Evolutionary conservation across 2,888 invertebrate genomes (phyloP).

Genomic region (Anagyrus pseudococci): DNA sequence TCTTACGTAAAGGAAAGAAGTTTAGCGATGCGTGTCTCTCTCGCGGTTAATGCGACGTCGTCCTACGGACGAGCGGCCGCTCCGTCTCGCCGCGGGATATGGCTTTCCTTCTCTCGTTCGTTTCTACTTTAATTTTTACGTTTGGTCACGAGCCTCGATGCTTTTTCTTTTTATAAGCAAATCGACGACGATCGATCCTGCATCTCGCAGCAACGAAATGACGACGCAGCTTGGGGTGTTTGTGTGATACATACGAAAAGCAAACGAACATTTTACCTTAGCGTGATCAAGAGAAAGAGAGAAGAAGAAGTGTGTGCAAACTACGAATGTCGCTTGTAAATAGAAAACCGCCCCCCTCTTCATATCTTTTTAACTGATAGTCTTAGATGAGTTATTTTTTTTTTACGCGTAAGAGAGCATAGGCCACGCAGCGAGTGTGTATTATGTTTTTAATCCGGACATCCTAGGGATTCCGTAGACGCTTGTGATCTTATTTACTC

Average conservation of each 20-base stretch:
- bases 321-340: slow-evolving; percentile 37
- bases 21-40: not conserved
- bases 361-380: slow-evolving; percentile 30
- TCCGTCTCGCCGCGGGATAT: too few relatives aligned
- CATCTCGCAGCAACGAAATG: not conserved
- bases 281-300: too few relatives aligned
- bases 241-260: slow-evolving; percentile 38
- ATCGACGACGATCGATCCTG: slow-evolving; percentile 20
- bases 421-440: slow-evolving; percentile 49
- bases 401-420: slow-evolving; percentile 41
- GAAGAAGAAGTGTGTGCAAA: slow-evolving; percentile 12
- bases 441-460: slow-evolving; percentile 54
- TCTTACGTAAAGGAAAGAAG: not conserved
- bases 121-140: slow-evolving; percentile 6
- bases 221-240: slow-evolving; percentile 10
- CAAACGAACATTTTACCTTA: slow-evolving; percentile 12
- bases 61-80: too few relatives aligned
- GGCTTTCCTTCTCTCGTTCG: too few relatives aligned
- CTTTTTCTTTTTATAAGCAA: not conserved
- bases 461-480: slow-evolving; percentile 50
- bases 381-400: not conserved
- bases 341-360: slow-evolving; percentile 8
- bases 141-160: not conserved
- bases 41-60: too few relatives aligned
- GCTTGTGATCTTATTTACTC: slow-evolving; percentile 61